A percentile compares a stretch with the other conserved stretches of the same genome.
Evolutionary conservation across 1,140 invertebrate genomes (phyloP).

Genomic region (Leptonema lineaticorne): DNA sequence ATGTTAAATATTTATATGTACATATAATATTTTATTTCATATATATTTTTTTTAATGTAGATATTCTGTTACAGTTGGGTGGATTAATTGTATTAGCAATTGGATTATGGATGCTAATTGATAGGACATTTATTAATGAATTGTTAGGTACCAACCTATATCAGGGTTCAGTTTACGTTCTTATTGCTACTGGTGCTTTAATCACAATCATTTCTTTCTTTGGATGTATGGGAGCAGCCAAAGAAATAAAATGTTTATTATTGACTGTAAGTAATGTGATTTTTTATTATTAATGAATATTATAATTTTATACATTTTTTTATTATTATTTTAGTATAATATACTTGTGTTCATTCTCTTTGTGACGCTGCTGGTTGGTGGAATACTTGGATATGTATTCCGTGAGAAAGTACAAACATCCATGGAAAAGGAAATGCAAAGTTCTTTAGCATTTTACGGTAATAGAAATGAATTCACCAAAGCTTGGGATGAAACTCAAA

Average conservation of each 20-base stretch:
- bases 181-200: slow-evolving; percentile 75
- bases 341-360: slow-evolving; percentile 83
- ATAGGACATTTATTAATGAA: slow-evolving; percentile 79
- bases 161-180: slow-evolving; percentile 76
- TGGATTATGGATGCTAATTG: slow-evolving; percentile 78
- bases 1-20: slow-evolving; percentile 53
- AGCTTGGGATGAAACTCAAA: slow-evolving; percentile 83
- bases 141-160: slow-evolving; percentile 81
- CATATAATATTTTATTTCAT: neutral
- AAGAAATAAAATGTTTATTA: slow-evolving; percentile 87
- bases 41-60: slow-evolving; percentile 22
- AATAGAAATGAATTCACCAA: slow-evolving; percentile 65
- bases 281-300: neutral
- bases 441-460: slow-evolving; percentile 71
- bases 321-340: slow-evolving; percentile 72
- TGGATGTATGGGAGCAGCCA: slow-evolving; percentile 82
- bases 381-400: slow-evolving; percentile 87
- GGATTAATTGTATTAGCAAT: slow-evolving; percentile 73
- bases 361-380: slow-evolving; percentile 84
- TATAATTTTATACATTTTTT: slow-evolving; percentile 37
- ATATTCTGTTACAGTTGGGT: slow-evolving; percentile 62
- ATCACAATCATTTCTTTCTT: slow-evolving; percentile 79
- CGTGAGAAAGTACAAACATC: slow-evolving; percentile 72
- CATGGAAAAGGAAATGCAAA: slow-evolving; percentile 75
- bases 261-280: slow-evolving; percentile 65